A percentile compares a stretch with the other conserved stretches of the same genome.
These are phyloP conservation scores for Nettapus auritus DNA, from an alignment of 2,113 vertebrate species.

Conservation along the genomic window DNA sequence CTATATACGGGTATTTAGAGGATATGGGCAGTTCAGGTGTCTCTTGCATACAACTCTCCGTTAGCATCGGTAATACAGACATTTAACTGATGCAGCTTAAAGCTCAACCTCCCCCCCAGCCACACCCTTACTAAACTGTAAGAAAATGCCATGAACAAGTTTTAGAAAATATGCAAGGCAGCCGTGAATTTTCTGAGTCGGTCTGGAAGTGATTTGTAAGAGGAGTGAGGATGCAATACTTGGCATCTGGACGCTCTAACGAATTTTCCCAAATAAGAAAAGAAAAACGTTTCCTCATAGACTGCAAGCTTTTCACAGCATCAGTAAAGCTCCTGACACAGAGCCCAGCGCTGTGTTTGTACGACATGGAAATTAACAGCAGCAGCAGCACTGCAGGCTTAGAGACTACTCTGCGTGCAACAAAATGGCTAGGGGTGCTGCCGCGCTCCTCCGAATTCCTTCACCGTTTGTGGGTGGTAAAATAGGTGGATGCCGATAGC, in stretches of 20 bases:
- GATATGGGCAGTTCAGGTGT: rapidly evolving
- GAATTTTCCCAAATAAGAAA: constrained; percentile 23
- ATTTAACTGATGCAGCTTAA: background rate
- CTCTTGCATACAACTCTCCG: background rate
- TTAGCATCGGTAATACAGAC: background rate
- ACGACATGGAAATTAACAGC: constrained; percentile 65
- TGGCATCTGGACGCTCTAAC: background rate
- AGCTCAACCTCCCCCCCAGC: background rate
- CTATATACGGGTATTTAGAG: background rate
- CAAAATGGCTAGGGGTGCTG: constrained; percentile 62
- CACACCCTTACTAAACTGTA: constrained; percentile 9
- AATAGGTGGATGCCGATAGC: background rate
- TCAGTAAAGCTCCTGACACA: constrained; percentile 48
- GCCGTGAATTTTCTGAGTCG: background rate
- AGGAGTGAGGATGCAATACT: background rate
- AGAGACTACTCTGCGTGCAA: constrained; percentile 17
- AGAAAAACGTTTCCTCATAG: constrained; percentile 28
- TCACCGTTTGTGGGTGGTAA: background rate
- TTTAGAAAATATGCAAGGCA: background rate
- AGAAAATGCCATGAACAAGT: background rate
- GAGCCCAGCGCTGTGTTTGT: constrained; percentile 46
- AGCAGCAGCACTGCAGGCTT: constrained; percentile 54
- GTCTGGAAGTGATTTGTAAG: background rate
- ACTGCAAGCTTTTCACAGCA: constrained; percentile 52
- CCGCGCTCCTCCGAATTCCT: background rate